These are phyloP conservation scores for Drosophila bunnanda DNA, from an alignment of 2,888 invertebrate species.

Conservation along the genomic window DNA sequence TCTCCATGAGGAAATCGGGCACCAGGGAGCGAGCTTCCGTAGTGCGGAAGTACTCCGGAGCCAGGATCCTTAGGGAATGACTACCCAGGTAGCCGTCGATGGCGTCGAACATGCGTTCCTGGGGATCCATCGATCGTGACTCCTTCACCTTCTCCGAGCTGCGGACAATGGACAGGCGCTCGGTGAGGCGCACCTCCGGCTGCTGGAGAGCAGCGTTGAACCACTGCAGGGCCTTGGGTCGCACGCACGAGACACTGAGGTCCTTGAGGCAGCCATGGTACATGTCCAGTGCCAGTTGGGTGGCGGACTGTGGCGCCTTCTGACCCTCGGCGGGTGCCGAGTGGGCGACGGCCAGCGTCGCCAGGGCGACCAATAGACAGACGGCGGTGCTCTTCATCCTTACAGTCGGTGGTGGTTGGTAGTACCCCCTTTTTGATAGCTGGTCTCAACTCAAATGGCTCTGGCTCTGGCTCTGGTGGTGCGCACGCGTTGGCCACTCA, in stretches of 20 bases:
- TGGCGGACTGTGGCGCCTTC: constrained; percentile 85
- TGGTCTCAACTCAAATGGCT: constrained; percentile 4
- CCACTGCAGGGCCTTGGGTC: constrained; percentile 91
- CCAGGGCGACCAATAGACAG: constrained; percentile 64
- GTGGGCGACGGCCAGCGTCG: constrained; percentile 65
- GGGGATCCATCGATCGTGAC: constrained; percentile 77
- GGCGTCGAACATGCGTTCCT: constrained; percentile 88
- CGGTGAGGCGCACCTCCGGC: constrained; percentile 90
- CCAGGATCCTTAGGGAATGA: constrained; percentile 90
- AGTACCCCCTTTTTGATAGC: constrained; percentile 2
- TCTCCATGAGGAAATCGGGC: constrained; percentile 81
- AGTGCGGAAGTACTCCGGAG: constrained; percentile 87
- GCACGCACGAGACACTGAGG: constrained; percentile 90
- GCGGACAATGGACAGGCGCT: constrained; percentile 90
- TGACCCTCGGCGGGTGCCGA: constrained; percentile 85
- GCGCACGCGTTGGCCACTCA: constrained; percentile 81
- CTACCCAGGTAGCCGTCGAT: constrained; percentile 91
- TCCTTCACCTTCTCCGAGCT: constrained; percentile 83
- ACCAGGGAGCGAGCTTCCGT: constrained; percentile 83
- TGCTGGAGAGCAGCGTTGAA: constrained; percentile 88
- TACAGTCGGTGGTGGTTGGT: constrained; percentile 21
- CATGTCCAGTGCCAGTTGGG: constrained; percentile 88
- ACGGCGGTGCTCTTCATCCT: constrained; percentile 78
- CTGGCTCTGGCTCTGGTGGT: constrained; percentile 36
- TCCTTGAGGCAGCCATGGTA: constrained; percentile 89